A percentile compares a stretch with the other conserved stretches of the same genome.
Conservation (phyloP, 1,140 invertebrate species). For the Colletes gigas region DNA sequence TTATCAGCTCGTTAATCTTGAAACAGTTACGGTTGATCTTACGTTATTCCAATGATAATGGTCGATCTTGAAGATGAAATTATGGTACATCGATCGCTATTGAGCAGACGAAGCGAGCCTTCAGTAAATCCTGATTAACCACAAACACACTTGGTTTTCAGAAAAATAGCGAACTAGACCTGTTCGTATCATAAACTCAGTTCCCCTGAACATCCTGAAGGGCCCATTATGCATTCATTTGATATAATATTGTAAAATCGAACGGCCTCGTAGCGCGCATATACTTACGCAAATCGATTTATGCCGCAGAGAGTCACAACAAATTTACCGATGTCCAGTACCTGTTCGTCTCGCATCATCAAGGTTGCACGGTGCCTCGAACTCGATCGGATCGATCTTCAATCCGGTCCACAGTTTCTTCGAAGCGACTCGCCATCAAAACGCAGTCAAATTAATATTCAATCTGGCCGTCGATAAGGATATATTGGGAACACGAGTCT, state of each 20-base stretch:
- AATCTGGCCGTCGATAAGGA: slow-evolving; percentile 62
- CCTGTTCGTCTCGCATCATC: slow-evolving; percentile 1
- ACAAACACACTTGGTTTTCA: no score
- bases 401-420: slow-evolving; percentile 45
- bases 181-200: no score
- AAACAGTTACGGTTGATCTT: no score
- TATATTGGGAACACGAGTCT: slow-evolving; percentile 64
- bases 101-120: no score
- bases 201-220: no score
- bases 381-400: slow-evolving; percentile 24
- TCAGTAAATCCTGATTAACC: no score
- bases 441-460: slow-evolving; percentile 65
- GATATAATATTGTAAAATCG: neutral
- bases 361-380: neutral
- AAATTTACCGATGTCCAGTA: neutral
- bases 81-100: no score
- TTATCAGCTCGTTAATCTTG: no score
- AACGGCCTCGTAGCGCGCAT: neutral
- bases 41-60: no score
- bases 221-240: no score
- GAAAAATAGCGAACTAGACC: no score
- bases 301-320: neutral
- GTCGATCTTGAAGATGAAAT: no score
- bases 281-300: slow-evolving; percentile 3
- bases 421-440: slow-evolving; percentile 40